Conservation (phyloP, 2,797 vertebrate genomes). For the Ataeniobius toweri region DNA sequence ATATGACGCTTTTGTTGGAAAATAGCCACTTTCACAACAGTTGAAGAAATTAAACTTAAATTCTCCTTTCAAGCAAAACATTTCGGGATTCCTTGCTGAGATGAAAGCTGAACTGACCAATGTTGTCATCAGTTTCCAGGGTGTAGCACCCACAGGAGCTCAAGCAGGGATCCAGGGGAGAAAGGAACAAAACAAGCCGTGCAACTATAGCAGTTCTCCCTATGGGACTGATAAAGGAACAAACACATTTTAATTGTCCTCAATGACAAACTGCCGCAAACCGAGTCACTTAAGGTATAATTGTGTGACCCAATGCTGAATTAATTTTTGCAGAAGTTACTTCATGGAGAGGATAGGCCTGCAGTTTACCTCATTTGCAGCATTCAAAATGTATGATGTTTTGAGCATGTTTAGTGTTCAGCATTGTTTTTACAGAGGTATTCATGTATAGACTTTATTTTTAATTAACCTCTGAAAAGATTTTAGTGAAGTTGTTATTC, state of each 20-base stretch:
- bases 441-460: not conserved
- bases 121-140: slow-evolving; percentile 78
- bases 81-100: slow-evolving; percentile 19
- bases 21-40: not conserved
- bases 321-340: slow-evolving; percentile 13
- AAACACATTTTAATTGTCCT: slow-evolving; percentile 84
- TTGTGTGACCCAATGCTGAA: slow-evolving; percentile 6
- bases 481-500: not conserved
- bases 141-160: slow-evolving; percentile 63
- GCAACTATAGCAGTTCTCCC: slow-evolving; percentile 52
- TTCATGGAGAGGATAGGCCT: not conserved
- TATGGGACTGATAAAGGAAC: slow-evolving; percentile 66
- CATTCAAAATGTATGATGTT: not conserved
- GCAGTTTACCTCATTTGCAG: not conserved
- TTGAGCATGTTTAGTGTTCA: not conserved
- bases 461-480: not conserved
- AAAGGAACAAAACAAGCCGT: slow-evolving; percentile 74
- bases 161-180: slow-evolving; percentile 58
- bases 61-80: slow-evolving; percentile 13
- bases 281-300: slow-evolving; percentile 25
- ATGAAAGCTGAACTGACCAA: slow-evolving; percentile 39
- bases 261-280: slow-evolving; percentile 38
- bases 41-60: not conserved
- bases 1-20: not conserved
- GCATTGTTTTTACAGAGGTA: not conserved